phyloP scores from a whole-genome alignment of 2,797 vertebrate species.

The Cichlasoma orientale region DNA sequence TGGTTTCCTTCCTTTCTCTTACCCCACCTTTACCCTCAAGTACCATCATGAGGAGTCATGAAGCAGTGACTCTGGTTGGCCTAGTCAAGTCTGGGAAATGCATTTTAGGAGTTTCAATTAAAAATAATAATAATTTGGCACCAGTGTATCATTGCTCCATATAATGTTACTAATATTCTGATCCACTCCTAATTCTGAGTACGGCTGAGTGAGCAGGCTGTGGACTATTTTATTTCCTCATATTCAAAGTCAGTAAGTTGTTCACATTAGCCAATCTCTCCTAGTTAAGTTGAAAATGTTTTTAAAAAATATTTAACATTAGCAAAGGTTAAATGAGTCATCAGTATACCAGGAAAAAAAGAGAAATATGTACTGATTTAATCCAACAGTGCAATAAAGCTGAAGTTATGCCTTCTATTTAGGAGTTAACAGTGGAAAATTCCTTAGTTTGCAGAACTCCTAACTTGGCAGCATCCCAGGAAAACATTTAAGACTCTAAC shows the following conservation, averaged over 20 bases:
- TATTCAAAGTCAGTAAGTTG: neutral
- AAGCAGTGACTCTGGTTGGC: neutral
- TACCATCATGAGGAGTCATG: neutral
- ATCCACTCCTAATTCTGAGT: too few relatives aligned
- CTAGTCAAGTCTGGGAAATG: neutral
- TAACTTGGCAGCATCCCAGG: constrained; percentile 71
- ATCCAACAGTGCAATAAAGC: constrained; percentile 44
- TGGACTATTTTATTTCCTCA: neutral
- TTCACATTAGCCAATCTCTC: neutral
- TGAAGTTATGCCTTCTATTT: constrained; percentile 56
- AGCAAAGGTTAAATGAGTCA: constrained; percentile 20
- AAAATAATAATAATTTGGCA: neutral
- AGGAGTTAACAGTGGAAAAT: constrained; percentile 74
- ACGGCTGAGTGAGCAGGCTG: too few relatives aligned
- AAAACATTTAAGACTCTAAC: constrained; percentile 70
- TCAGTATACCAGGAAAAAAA: neutral
- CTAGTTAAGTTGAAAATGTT: neutral
- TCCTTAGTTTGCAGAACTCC: constrained; percentile 71
- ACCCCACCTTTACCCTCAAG: neutral
- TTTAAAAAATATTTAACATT: neutral
- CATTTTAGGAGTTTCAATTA: neutral
- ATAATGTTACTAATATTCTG: too few relatives aligned
- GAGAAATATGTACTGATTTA: constrained; percentile 42
- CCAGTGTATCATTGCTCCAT: neutral
- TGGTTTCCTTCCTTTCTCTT: neutral